A percentile compares a stretch with the other conserved stretches of the same genome.
These are phyloP conservation scores for Chrysolina americana DNA, from an alignment of 2,888 invertebrate genomes.

Conservation along the genomic window DNA sequence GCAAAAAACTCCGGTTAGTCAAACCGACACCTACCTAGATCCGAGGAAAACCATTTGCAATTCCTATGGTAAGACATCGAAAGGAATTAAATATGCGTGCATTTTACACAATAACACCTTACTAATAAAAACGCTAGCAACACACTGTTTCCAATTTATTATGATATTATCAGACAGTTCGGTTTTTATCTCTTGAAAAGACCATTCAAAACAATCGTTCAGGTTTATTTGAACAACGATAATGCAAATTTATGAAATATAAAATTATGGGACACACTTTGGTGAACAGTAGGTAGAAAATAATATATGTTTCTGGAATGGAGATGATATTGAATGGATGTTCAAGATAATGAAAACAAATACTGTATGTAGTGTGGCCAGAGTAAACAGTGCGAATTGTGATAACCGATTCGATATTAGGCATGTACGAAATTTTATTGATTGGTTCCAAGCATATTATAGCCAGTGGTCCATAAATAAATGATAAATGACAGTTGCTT, in stretches of 20 bases:
- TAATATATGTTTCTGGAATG: not conserved
- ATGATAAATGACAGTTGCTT: too few relatives aligned
- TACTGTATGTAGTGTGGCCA: not conserved
- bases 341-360: slow-evolving; percentile 23
- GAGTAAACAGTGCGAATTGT: not conserved
- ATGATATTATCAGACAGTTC: slow-evolving; percentile 37
- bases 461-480: too few relatives aligned
- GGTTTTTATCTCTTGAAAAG: slow-evolving; percentile 32
- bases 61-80: not conserved
- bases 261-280: too few relatives aligned
- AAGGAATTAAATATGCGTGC: not conserved
- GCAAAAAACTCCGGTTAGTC: too few relatives aligned
- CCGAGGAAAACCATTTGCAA: not conserved
- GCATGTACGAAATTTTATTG: not conserved
- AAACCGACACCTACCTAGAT: not conserved
- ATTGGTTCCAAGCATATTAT: not conserved
- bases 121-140: not conserved
- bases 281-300: not conserved
- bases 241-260: slow-evolving; percentile 31
- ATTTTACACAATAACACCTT: not conserved
- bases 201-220: slow-evolving; percentile 32
- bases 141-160: not conserved
- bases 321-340: not conserved
- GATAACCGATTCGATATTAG: not conserved
- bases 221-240: slow-evolving; percentile 40